Evolutionary conservation across 2,113 vertebrate genomes (phyloP).

Genomic region (Rostratula benghalensis): DNA sequence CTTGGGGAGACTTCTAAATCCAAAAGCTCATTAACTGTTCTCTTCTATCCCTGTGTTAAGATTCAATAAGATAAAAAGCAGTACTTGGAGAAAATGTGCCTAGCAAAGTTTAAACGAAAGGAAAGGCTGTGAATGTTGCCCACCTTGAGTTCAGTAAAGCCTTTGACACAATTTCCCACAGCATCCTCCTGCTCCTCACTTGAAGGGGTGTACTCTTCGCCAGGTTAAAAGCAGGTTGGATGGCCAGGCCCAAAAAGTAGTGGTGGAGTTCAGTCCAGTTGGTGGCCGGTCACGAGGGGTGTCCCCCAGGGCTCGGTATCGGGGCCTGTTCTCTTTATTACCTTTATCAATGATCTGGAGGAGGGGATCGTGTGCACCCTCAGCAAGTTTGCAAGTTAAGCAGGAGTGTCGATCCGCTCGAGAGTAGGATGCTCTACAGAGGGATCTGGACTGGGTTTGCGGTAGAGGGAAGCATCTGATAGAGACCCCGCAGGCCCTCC

Average conservation of each 20-base stretch:
- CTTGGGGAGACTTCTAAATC: slow-evolving; percentile 20
- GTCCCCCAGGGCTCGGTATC: neutral
- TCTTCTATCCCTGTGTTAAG: neutral
- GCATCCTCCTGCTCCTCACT: neutral
- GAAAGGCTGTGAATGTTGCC: neutral
- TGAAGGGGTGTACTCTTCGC: neutral
- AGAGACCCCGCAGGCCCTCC: too few species aligned
- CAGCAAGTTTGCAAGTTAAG: neutral
- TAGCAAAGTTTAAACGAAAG: neutral
- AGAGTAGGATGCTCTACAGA: neutral
- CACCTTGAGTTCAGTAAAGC: neutral
- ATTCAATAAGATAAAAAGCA: slow-evolving; percentile 6
- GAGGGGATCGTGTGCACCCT: too few species aligned
- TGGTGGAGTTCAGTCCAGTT: neutral
- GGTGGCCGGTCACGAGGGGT: neutral
- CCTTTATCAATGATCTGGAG: too few species aligned
- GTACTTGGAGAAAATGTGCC: neutral
- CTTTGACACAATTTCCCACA: neutral
- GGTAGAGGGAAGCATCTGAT: too few species aligned
- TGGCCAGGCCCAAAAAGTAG: neutral
- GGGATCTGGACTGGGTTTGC: too few species aligned
- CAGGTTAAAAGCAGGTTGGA: neutral
- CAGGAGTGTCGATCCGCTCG: neutral
- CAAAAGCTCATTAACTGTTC: slow-evolving; percentile 29
- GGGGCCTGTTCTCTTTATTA: too few species aligned